Evolutionary conservation across 2,113 vertebrate species (phyloP).

Genomic region (Crotalus horridus): DNA sequence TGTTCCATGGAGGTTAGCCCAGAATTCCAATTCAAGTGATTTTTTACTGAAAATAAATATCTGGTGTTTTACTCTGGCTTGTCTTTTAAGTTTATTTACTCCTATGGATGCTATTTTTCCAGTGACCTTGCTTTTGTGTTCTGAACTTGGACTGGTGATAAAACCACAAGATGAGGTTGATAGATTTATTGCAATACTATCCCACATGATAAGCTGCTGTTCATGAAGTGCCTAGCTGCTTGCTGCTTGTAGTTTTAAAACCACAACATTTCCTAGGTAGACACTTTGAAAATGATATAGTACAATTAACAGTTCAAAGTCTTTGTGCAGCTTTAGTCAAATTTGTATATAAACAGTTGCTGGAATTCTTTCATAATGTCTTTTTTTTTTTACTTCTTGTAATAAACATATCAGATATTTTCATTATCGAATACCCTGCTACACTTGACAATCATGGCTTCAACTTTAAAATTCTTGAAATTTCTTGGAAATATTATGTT

Average conservation of each 20-base stretch:
- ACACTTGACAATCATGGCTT: background rate
- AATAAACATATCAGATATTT: background rate
- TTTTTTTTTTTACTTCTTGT: background rate
- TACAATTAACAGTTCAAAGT: background rate
- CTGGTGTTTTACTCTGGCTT: background rate
- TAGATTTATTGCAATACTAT: background rate
- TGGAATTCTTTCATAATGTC: background rate
- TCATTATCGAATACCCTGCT: background rate
- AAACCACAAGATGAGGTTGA: background rate
- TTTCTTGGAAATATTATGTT: background rate
- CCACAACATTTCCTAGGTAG: background rate
- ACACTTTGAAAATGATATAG: background rate
- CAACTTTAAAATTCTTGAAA: background rate
- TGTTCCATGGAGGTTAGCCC: background rate
- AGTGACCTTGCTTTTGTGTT: background rate
- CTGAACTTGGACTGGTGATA: background rate
- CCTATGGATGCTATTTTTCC: background rate
- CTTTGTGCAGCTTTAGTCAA: background rate
- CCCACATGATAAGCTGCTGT: background rate
- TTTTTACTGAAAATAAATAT: background rate
- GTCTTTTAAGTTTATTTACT: background rate
- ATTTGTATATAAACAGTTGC: background rate
- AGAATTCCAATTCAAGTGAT: background rate
- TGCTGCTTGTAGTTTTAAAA: background rate
- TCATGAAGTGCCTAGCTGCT: background rate